phyloP scores from a whole-genome alignment of 2,113 vertebrate genomes.

The Chamaetylas fuelleborni region DNA sequence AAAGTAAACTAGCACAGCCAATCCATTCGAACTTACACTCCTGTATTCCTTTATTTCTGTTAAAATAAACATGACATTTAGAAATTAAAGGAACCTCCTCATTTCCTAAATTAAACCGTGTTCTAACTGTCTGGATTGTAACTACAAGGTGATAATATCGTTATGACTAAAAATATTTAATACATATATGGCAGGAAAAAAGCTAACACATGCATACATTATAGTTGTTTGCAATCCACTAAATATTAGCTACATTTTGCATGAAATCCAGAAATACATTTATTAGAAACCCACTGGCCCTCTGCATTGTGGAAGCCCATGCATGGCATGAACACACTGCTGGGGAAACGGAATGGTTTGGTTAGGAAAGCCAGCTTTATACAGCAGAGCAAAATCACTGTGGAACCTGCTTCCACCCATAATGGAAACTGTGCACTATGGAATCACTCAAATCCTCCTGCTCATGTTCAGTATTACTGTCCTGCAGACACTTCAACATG shows the following conservation, averaged over 20 bases:
- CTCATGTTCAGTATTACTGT: slow-evolving; percentile 1
- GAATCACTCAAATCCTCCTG: background rate
- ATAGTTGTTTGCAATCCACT: slow-evolving; percentile 23
- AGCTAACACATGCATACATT: slow-evolving; percentile 20
- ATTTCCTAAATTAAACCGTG: background rate
- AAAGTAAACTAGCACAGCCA: slow-evolving; percentile 63
- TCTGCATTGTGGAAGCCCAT: slow-evolving; percentile 36
- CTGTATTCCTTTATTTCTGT: slow-evolving; percentile 3
- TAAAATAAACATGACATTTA: slow-evolving; percentile 14
- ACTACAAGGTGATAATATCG: background rate
- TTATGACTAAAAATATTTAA: slow-evolving; percentile 1
- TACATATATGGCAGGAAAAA: background rate
- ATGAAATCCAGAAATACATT: background rate
- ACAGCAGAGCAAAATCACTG: slow-evolving; percentile 8
- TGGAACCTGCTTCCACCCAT: background rate
- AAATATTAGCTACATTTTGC: slow-evolving; percentile 17
- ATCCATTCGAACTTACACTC: slow-evolving; percentile 26
- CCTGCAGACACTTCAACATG: slow-evolving; percentile 70
- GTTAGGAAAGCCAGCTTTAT: slow-evolving; percentile 48
- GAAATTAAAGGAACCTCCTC: background rate
- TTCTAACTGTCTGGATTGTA: background rate
- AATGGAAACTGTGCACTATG: background rate
- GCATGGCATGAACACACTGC: slow-evolving; percentile 25
- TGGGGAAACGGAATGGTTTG: background rate
- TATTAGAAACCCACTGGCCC: background rate